A percentile compares a stretch with the other conserved stretches of the same genome.
Evolutionary conservation across 2,113 vertebrate genomes (phyloP).

Genomic region (Athene cunicularia): DNA sequence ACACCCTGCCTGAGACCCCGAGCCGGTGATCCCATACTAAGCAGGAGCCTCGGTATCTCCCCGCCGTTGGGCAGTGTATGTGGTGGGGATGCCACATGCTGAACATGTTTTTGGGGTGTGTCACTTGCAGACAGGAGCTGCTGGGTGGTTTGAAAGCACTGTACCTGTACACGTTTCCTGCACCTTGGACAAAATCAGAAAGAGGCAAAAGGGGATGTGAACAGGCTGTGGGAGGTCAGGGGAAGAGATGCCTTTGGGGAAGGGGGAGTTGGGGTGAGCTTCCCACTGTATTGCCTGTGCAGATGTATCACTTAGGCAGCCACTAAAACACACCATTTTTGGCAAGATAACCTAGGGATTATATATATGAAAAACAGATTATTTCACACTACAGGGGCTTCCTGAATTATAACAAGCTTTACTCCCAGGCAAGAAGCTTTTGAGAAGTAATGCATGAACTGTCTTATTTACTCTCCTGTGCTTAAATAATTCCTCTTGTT

Average conservation of each 20-base stretch:
- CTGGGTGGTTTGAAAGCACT: neutral
- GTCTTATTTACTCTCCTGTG: neutral
- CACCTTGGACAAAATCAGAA: neutral
- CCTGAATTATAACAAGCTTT: neutral
- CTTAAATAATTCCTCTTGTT: neutral
- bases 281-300: neutral
- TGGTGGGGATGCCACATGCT: neutral
- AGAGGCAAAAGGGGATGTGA: neutral
- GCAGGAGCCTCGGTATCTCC: neutral
- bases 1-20: fast-evolving
- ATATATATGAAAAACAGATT: neutral
- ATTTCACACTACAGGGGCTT: neutral
- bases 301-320: neutral
- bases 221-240: neutral
- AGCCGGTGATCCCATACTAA: neutral
- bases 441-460: neutral
- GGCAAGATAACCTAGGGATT: neutral
- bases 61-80: neutral
- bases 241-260: neutral
- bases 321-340: neutral
- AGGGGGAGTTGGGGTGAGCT: neutral
- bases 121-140: neutral
- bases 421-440: neutral
- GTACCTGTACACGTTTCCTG: fast-evolving
- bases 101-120: neutral